Base-by-base conservation (phyloP, 2,888 invertebrate genomes). In the Dione juno region DNA sequence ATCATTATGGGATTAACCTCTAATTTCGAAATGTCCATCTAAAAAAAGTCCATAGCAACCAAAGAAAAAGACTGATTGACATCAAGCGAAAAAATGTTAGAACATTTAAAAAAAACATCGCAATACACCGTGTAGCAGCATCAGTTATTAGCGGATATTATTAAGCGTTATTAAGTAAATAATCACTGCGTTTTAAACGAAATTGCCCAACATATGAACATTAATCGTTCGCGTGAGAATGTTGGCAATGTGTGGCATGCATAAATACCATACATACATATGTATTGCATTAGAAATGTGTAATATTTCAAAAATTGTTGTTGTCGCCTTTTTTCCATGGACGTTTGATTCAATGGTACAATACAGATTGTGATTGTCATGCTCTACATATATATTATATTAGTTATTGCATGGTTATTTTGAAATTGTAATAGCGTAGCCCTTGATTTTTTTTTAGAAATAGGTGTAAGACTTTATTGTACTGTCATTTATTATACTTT, bases 151-250 rank as follows among this genome's bases (percentile, higher is more conserved):
- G 6, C 43, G 61, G 41, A 21, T 13, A 43, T 43, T 59, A 21
- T 14, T 61, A 41, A 61, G n/a, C 48, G 9, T 50, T 5, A 40
- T 13, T 50, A 48, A 61, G 61, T 16, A 50, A 50, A 48, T 50
- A 64, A 50, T 64, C 50, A 16, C 11, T 19, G 50, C 57, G 66
- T 59, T 48, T 54, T 57, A 57, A 43, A 69, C 48, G 21, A 52
- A 70, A 64, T 70, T 67, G 64, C 70, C 35, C 50, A 57, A 69
- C 61, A 40, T 16, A 19, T 54, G 48, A 50, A 68, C 48, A 41
- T 61, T 69, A 75, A 75, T 72, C 67, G 59, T 67, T 77, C 72
- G 76, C 77, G 78, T 77, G 77, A 75, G 70, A 74, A 69, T 71
- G 77, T 79, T 77, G 76, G 57, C 53, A 67, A 64, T 64, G 64